phyloP scores from a whole-genome alignment of 1,140 invertebrate genomes.

The Brachystomella parvula region DNA sequence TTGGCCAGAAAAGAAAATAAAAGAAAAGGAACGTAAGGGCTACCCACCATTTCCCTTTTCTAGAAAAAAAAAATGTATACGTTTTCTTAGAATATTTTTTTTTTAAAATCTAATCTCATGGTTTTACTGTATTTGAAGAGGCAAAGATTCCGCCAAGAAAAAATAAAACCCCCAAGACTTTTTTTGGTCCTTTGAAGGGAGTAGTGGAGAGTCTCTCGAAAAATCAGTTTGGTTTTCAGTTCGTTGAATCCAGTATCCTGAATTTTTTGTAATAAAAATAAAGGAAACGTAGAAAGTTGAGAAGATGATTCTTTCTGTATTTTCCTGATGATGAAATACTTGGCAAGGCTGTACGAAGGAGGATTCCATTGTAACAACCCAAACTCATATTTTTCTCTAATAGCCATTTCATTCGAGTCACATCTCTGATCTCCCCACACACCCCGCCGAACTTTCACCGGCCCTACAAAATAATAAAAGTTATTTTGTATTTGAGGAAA shows the following conservation, averaged over 20 bases:
- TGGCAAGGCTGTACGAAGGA: constrained; percentile 7
- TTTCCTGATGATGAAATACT: constrained; percentile 3
- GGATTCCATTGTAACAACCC: background rate
- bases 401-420: constrained; percentile 5
- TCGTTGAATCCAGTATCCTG: background rate
- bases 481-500: background rate
- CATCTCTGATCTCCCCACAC: background rate
- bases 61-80: too few species aligned
- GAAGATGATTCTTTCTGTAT: constrained; percentile 1
- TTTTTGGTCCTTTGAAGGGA: too few species aligned
- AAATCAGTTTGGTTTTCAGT: constrained; percentile 1
- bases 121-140: too few species aligned
- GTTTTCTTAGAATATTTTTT: too few species aligned
- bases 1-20: too few species aligned
- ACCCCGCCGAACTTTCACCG: background rate
- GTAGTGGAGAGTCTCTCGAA: background rate
- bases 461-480: background rate
- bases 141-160: too few species aligned
- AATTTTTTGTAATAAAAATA: background rate
- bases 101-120: too few species aligned
- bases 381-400: background rate
- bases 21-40: too few species aligned
- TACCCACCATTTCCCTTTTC: too few species aligned
- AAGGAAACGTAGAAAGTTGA: background rate
- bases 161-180: too few species aligned